A percentile compares a stretch with the other conserved stretches of the same genome.
phyloP scores from a whole-genome alignment of 2,113 vertebrate genomes.

The Cyprinodon brontotheroides region DNA sequence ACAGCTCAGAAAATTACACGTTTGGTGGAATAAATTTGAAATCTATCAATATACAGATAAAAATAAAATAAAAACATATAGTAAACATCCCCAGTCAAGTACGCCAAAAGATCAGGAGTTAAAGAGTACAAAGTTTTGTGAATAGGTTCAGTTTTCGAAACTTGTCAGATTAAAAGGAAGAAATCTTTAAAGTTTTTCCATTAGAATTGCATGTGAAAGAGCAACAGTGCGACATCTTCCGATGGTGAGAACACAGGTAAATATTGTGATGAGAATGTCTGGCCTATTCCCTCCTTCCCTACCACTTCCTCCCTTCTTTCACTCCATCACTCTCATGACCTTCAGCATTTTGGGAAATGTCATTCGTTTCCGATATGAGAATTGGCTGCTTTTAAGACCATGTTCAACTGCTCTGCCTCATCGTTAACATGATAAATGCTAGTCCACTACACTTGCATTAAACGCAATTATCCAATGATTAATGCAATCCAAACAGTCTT shows the following conservation, averaged over 20 bases:
- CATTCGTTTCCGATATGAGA: neutral
- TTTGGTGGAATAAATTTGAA: no score
- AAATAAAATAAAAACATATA: neutral
- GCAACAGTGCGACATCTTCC: neutral
- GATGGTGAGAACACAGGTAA: neutral
- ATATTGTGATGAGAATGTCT: neutral
- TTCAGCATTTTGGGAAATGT: neutral
- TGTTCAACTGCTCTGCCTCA: no score
- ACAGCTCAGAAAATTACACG: neutral
- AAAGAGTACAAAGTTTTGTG: neutral
- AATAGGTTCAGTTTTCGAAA: neutral
- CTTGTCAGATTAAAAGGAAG: neutral
- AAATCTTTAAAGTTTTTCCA: neutral
- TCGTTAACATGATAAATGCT: no score
- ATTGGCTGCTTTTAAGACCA: neutral
- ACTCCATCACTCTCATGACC: no score
- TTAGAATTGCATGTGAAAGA: neutral
- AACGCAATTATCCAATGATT: no score
- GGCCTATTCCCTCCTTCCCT: neutral
- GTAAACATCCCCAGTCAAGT: neutral
- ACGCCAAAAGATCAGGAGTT: neutral
- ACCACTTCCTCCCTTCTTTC: neutral
- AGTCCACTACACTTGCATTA: no score
- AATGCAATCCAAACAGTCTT: no score
- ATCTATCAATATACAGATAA: no score